phyloP scores from a whole-genome alignment of 2,888 invertebrate species.

The Sympetrum striolatum region DNA sequence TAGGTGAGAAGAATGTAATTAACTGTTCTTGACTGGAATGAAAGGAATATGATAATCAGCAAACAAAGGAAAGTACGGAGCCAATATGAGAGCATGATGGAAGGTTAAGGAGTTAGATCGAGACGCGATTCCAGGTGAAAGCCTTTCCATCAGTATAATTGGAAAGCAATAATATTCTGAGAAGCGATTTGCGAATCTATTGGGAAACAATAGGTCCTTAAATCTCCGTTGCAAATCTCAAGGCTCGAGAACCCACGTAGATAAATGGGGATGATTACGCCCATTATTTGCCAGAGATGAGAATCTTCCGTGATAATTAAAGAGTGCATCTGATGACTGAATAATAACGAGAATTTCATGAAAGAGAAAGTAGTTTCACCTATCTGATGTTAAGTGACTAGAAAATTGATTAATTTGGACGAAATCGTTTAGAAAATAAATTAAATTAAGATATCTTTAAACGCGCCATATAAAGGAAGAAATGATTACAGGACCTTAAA shows the following conservation, averaged over 20 bases:
- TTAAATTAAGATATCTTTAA: too few relatives aligned
- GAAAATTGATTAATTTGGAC: too few relatives aligned
- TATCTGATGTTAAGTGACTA: too few relatives aligned
- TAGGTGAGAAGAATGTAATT: not conserved
- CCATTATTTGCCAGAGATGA: not conserved
- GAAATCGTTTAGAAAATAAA: too few relatives aligned
- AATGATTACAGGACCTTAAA: too few relatives aligned
- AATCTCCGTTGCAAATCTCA: not conserved
- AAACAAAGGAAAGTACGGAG: too few relatives aligned
- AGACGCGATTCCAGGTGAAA: not conserved
- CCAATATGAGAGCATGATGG: not conserved
- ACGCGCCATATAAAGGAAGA: too few relatives aligned
- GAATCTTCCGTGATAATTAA: not conserved
- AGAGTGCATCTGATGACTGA: not conserved
- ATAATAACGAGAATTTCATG: not conserved
- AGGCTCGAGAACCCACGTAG: not conserved
- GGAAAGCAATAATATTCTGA: not conserved
- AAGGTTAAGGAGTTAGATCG: not conserved
- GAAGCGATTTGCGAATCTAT: not conserved
- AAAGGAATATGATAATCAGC: not conserved
- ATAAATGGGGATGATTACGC: not conserved
- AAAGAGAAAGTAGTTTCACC: not conserved
- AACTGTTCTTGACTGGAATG: not conserved
- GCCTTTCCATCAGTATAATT: not conserved
- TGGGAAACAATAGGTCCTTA: not conserved